A percentile compares a stretch with the other conserved stretches of the same genome.
phyloP scores from a whole-genome alignment of 2,888 invertebrate genomes.

The Liodrosophila aerea region DNA sequence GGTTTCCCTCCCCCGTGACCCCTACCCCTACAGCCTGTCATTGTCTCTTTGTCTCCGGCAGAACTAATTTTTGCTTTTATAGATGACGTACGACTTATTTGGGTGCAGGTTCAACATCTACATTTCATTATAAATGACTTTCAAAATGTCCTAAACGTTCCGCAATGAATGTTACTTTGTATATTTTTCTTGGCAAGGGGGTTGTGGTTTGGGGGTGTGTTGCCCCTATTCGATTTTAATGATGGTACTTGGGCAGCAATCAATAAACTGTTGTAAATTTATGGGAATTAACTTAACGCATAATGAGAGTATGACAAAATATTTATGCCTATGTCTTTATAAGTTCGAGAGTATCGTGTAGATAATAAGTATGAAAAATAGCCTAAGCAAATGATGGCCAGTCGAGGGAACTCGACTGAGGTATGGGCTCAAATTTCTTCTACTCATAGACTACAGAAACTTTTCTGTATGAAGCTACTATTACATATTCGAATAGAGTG shows the following conservation, averaged over 20 bases:
- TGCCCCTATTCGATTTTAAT: conserved; percentile 45
- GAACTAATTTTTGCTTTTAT: conserved; percentile 68
- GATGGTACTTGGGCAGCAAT: conserved; percentile 54
- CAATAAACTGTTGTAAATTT: conserved; percentile 69
- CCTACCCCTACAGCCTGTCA: neutral
- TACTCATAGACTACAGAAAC: no score
- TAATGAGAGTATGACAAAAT: conserved; percentile 30
- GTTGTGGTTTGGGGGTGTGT: neutral
- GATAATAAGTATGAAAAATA: no score
- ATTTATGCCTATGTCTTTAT: conserved; percentile 8
- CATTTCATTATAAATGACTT: conserved; percentile 78
- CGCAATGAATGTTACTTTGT: conserved; percentile 54
- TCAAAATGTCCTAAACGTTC: conserved; percentile 67
- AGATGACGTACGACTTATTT: conserved; percentile 72
- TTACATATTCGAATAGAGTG: no score
- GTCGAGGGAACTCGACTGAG: no score
- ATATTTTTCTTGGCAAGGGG: no score
- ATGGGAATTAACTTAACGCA: conserved; percentile 60
- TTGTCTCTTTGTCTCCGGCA: conserved; percentile 15
- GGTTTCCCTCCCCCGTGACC: neutral
- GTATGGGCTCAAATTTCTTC: no score
- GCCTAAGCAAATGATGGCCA: no score
- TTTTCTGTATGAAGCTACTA: no score
- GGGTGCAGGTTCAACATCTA: conserved; percentile 58
- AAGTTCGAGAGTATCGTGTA: neutral